phyloP scores from a whole-genome alignment of 1,140 invertebrate genomes.

The Euura lappo region DNA sequence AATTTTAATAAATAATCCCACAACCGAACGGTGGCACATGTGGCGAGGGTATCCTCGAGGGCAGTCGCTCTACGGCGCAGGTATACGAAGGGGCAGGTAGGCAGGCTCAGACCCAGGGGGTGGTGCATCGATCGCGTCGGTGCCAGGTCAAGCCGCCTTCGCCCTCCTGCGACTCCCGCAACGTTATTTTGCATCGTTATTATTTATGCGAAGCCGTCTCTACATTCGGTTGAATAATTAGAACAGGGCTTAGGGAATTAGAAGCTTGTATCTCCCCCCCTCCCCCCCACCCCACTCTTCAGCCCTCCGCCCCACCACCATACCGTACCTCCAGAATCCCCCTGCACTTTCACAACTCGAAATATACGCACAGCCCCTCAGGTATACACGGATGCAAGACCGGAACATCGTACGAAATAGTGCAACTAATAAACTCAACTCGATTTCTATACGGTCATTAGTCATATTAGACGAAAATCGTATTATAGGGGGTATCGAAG shows the following conservation, averaged over 20 bases:
- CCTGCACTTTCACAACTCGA: no score
- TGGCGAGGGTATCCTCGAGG: conserved; percentile 4
- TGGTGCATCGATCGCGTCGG: conserved; percentile 39
- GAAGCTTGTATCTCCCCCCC: not conserved
- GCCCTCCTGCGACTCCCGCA: conserved; percentile 26
- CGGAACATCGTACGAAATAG: no score
- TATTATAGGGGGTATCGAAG: no score
- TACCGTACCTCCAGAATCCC: no score
- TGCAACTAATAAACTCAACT: no score
- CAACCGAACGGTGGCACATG: not conserved
- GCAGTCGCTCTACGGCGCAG: not conserved
- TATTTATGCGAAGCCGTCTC: conserved; percentile 30
- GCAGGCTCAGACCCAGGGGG: conserved; percentile 20
- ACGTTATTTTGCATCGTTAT: conserved; percentile 37
- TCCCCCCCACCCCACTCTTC: not conserved
- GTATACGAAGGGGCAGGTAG: conserved; percentile 15
- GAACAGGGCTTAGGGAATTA: conserved; percentile 6
- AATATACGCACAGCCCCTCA: no score
- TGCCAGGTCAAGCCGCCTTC: conserved; percentile 37
- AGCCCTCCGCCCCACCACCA: no score
- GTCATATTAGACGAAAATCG: no score
- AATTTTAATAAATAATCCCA: no score
- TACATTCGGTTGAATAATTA: conserved; percentile 7
- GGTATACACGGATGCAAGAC: no score
- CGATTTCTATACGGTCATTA: no score